phyloP scores from a whole-genome alignment of 2,113 vertebrate genomes.

The Vimba vimba region DNA sequence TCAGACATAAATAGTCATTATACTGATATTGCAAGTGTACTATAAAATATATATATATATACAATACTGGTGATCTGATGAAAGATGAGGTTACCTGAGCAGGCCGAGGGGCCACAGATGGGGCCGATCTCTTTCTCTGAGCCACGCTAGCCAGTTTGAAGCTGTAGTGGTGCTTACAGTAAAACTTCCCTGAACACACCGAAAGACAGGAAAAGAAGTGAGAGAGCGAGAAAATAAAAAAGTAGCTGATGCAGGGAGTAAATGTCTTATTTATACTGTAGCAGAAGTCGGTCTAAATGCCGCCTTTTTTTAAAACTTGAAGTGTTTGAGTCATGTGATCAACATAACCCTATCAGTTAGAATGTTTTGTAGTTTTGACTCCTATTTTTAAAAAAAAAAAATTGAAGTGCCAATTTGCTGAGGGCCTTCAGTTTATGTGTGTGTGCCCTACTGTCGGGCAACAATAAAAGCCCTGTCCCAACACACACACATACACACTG shows the following conservation, averaged over 20 bases:
- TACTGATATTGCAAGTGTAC: background rate
- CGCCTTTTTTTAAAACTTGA: constrained; percentile 49
- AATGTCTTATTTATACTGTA: constrained; percentile 26
- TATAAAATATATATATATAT: background rate
- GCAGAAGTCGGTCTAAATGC: background rate
- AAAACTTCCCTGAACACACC: constrained; percentile 86
- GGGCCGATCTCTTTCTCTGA: constrained; percentile 80
- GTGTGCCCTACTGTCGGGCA: constrained; percentile 5
- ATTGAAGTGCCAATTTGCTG: background rate
- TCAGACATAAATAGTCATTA: background rate
- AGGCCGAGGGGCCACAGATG: constrained; percentile 65
- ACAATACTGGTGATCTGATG: constrained; percentile 41
- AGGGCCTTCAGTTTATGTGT: constrained; percentile 8
- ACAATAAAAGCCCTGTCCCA: constrained; percentile 49
- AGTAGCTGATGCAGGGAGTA: background rate
- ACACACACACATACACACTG: constrained; percentile 3
- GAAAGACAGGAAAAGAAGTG: background rate
- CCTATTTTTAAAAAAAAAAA: background rate
- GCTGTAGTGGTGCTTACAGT: constrained; percentile 88
- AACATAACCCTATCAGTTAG: constrained; percentile 13
- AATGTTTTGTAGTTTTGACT: background rate
- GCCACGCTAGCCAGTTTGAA: constrained; percentile 76
- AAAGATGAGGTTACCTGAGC: constrained; percentile 73
- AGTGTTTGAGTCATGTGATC: constrained; percentile 33
- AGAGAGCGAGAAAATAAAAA: background rate